These are phyloP conservation scores for Maccullochella peelii DNA, from an alignment of 2,113 vertebrate species.

Conservation along the genomic window DNA sequence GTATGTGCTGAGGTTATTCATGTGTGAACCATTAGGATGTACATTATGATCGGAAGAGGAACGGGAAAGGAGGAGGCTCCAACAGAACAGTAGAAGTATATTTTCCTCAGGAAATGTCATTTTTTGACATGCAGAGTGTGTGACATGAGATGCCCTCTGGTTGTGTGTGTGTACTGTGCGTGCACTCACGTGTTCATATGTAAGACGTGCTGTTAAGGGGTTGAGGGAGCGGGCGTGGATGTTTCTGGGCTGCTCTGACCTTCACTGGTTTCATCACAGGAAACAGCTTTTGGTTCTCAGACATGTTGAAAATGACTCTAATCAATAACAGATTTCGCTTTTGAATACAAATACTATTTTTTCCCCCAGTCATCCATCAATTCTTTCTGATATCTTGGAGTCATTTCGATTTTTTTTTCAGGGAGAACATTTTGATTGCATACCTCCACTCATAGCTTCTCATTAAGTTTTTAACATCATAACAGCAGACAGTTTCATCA, in stretches of 20 bases:
- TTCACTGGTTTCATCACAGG: conserved; percentile 18
- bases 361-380: neutral
- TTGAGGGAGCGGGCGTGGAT: conserved; percentile 58
- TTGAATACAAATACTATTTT: neutral
- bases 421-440: neutral
- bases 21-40: conserved; percentile 16
- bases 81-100: conserved; percentile 3
- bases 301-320: conserved; percentile 1
- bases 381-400: neutral
- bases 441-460: neutral
- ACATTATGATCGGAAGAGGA: conserved; percentile 39
- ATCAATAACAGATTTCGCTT: conserved; percentile 40
- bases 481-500: neutral
- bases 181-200: conserved; percentile 21
- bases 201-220: conserved; percentile 27
- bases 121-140: conserved; percentile 7
- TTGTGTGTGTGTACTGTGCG: neutral
- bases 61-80: conserved; percentile 64
- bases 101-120: conserved; percentile 47
- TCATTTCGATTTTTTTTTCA: neutral
- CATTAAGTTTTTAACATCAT: neutral
- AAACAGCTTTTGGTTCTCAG: conserved; percentile 29
- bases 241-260: conserved; percentile 29
- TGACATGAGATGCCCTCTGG: conserved; percentile 13
- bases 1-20: neutral